phyloP scores from a whole-genome alignment of 2,797 vertebrate genomes.

The Falco peregrinus region DNA sequence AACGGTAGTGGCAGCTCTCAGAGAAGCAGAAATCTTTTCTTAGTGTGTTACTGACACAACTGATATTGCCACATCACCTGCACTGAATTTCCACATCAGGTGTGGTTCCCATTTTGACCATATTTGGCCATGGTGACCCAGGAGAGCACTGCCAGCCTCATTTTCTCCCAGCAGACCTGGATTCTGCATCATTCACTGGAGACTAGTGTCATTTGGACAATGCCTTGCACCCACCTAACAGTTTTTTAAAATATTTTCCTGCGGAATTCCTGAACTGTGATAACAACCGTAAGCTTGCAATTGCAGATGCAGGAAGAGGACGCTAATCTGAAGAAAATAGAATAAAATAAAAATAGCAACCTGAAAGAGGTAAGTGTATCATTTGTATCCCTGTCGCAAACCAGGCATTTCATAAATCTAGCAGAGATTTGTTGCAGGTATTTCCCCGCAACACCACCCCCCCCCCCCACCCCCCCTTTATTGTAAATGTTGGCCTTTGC shows the following conservation, averaged over 20 bases:
- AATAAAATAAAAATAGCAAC: neutral
- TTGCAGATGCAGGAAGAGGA: neutral
- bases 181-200: neutral
- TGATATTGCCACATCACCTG: no score
- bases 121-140: neutral
- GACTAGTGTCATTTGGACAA: neutral
- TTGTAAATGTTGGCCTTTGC: neutral
- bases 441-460: no score
- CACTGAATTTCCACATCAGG: neutral
- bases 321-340: neutral
- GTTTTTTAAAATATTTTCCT: neutral
- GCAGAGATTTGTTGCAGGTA: neutral
- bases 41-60: neutral
- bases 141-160: neutral
- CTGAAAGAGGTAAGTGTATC: neutral
- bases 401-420: neutral
- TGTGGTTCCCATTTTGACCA: neutral
- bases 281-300: neutral
- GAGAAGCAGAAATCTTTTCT: neutral
- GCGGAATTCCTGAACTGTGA: neutral
- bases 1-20: neutral
- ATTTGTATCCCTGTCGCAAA: neutral
- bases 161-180: neutral
- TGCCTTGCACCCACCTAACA: fast-evolving
- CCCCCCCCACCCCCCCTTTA: neutral